A percentile compares a stretch with the other conserved stretches of the same genome.
These are phyloP conservation scores for Pinna nobilis DNA, from an alignment of 1,140 invertebrate species.

Conservation along the genomic window DNA sequence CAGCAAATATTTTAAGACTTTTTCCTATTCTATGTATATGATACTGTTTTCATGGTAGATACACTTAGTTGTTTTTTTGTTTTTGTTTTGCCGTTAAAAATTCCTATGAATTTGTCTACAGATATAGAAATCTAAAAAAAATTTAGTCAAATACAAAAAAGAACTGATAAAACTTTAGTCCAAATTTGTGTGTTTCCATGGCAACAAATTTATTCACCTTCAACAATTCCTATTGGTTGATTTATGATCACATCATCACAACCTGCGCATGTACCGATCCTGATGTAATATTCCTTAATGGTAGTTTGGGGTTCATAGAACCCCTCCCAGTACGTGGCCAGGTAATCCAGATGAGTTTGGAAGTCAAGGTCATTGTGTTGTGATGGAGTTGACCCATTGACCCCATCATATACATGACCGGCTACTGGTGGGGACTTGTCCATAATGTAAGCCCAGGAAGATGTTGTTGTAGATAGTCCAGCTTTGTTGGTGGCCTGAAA, in stretches of 20 bases:
- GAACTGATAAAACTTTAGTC: too few relatives aligned
- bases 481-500: constrained; percentile 48
- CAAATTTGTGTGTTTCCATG: too few relatives aligned
- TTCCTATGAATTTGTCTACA: too few relatives aligned
- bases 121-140: too few relatives aligned
- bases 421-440: constrained; percentile 32
- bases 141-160: too few relatives aligned
- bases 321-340: constrained; percentile 43
- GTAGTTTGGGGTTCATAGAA: constrained; percentile 47
- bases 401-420: constrained; percentile 52
- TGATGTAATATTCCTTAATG: constrained; percentile 36
- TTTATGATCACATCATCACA: constrained; percentile 43
- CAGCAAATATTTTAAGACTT: too few relatives aligned
- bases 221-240: constrained; percentile 27
- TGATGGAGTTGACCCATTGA: not conserved
- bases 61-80: too few relatives aligned
- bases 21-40: too few relatives aligned
- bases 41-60: too few relatives aligned
- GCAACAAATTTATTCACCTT: constrained; percentile 12
- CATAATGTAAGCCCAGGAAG: constrained; percentile 29
- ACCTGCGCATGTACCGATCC: constrained; percentile 44
- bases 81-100: too few relatives aligned
- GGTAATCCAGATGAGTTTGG: constrained; percentile 14
- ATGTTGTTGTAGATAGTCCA: constrained; percentile 27
- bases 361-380: constrained; percentile 11